Conservation (phyloP, 2,888 invertebrate species). For the Sphaerophoria rueppellii region DNA sequence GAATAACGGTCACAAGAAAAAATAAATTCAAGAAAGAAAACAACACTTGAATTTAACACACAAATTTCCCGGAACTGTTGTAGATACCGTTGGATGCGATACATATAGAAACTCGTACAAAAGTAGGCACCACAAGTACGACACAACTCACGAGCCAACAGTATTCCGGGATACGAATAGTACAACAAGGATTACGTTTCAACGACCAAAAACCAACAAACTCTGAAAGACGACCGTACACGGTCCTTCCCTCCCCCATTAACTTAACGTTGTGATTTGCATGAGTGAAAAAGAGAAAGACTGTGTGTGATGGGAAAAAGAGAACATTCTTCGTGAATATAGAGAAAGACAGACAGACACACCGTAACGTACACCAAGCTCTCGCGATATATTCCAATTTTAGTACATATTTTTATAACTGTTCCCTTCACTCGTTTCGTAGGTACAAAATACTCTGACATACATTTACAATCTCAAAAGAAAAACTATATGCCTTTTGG, state of each 20-base stretch:
- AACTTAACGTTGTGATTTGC: conserved; percentile 7
- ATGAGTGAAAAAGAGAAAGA: background rate
- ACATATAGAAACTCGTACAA: background rate
- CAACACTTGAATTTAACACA: conserved; percentile 52
- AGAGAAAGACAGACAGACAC: conserved; percentile 63
- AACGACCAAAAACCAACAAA: conserved; percentile 20
- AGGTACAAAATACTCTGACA: conserved; percentile 61
- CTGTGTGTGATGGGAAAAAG: background rate
- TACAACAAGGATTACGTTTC: conserved; percentile 64
- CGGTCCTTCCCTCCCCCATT: background rate
- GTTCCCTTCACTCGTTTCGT: background rate
- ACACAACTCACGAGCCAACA: conserved; percentile 19
- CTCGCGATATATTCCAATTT: conserved; percentile 53
- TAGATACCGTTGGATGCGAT: conserved; percentile 10
- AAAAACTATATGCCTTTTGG: conserved; percentile 58
- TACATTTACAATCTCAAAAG: conserved; percentile 70
- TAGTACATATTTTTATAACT: conserved; percentile 46
- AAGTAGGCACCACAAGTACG: no score
- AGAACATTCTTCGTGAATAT: background rate
- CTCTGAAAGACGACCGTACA: conserved; percentile 29
- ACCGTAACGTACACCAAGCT: conserved; percentile 2
- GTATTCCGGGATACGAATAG: conserved; percentile 64
- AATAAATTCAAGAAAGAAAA: background rate
- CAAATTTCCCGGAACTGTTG: conserved; percentile 50
- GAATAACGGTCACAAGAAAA: no score